Evolutionary conservation across 2,888 invertebrate species (phyloP).

Genomic region (Andrena trimmerana): DNA sequence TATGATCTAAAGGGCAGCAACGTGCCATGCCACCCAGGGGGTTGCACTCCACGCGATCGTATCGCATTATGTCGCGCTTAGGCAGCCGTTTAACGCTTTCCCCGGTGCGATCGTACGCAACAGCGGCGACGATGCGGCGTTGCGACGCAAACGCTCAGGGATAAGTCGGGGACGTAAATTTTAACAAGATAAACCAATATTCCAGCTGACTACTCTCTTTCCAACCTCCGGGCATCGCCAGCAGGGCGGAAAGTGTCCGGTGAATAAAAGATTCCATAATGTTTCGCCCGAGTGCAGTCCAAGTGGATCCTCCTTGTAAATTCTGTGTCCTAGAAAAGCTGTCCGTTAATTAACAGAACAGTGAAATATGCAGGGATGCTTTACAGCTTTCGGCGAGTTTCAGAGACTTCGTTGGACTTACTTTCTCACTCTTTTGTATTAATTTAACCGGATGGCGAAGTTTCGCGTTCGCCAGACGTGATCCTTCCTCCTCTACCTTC

Average conservation of each 20-base stretch:
- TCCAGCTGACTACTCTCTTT: background rate
- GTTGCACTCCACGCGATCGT: conserved; percentile 44
- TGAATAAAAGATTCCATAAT: conserved; percentile 51
- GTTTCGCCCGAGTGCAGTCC: conserved; percentile 38
- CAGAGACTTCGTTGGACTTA: conserved; percentile 40
- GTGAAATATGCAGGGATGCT: conserved; percentile 52
- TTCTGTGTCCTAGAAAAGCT: conserved; percentile 52
- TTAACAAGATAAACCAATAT: conserved; percentile 20
- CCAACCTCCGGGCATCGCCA: background rate
- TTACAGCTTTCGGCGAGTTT: conserved; percentile 51
- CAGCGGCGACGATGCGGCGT: background rate
- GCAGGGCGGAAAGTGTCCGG: conserved; percentile 27
- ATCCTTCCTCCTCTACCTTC: conserved; percentile 9
- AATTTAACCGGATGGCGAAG: conserved; percentile 44
- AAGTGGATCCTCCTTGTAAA: conserved; percentile 42
- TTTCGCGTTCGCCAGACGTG: conserved; percentile 31
- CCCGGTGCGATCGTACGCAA: background rate
- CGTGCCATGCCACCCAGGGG: conserved; percentile 25
- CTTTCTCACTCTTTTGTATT: conserved; percentile 56
- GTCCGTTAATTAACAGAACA: conserved; percentile 60
- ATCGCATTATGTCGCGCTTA: conserved; percentile 50
- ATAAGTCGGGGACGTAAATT: background rate
- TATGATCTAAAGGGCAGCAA: conserved; percentile 43
- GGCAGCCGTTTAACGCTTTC: conserved; percentile 36
- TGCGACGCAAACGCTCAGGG: background rate